Evolutionary conservation across 2,888 invertebrate species (phyloP), one percentile per base, ranked within the genome.

Genomic region (Tinea semifulvella): DNA sequence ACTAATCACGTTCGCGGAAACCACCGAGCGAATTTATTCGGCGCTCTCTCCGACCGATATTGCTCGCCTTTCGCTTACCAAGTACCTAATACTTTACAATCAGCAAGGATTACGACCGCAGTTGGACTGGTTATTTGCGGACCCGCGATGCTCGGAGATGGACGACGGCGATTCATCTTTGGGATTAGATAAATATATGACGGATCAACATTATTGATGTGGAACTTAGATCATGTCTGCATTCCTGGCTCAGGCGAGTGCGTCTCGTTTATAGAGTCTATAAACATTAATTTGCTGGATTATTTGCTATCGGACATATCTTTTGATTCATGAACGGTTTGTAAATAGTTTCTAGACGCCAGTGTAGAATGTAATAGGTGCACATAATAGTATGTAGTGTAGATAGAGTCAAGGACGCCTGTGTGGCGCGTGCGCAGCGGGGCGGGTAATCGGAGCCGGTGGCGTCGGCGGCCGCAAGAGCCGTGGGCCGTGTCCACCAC

Each of bases 111-210:
- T 60, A 58, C 49, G 48, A 42, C 44, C 35, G 47, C 50, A 48
- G 50, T 46, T 46, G 44, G 45, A 45, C 52, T 38, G 43, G 45
- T 53, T 57, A 56, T 60, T 60, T 56, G 61, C 55, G 59, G 55
- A 14, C 27, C 18, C 7, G 18, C 5, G 27, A 14, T 26, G 6
- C 26, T 6, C 16, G 50, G 54, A 57, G 56, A 56, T 56, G 56
- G 56, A 53, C 48, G 49, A 55, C 27, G 19, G 52, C 51, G 56
- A 54, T 57, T 58, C 53, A 53, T 54, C 58, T 57, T 52, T 50
- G 53, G 63, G 61, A 65, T 67, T 64, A 65, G 53, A 57, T 57
- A 57, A 63, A 65, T 65, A 61, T 67, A 55, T 53, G 54, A 53
- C 46, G 48, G 51, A 44, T 48, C 51, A 50, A 52, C 55, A 51